Conservation (phyloP, 2,113 vertebrate genomes). For the Lampris megalopsis region DNA sequence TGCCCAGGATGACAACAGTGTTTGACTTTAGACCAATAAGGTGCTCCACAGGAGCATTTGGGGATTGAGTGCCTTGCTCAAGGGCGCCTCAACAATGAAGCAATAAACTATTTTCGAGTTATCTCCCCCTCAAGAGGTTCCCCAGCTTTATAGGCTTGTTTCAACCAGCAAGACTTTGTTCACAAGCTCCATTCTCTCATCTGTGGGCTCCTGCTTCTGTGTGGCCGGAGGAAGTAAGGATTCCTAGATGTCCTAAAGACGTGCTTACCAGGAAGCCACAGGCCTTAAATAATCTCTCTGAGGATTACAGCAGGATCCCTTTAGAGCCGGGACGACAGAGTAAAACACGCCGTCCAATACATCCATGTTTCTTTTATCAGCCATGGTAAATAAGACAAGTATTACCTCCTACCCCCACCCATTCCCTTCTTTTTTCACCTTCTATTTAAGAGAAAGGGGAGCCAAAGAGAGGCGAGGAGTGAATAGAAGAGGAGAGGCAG, state of each 20-base stretch:
- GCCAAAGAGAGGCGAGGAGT: not conserved
- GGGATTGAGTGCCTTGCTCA: no score
- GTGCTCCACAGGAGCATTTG: no score
- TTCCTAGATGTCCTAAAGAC: slow-evolving; percentile 44
- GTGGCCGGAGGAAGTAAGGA: not conserved
- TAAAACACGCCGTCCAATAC: slow-evolving; percentile 41
- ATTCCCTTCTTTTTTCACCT: not conserved
- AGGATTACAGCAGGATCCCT: slow-evolving; percentile 57
- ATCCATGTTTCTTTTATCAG: slow-evolving; percentile 49
- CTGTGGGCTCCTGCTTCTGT: not conserved
- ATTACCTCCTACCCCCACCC: not conserved
- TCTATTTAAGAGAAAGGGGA: slow-evolving; percentile 5
- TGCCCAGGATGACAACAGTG: no score
- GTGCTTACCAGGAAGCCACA: slow-evolving; percentile 48
- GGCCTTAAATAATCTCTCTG: slow-evolving; percentile 47
- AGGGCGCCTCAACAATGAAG: no score
- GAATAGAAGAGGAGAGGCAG: slow-evolving; percentile 39
- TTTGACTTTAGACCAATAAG: no score
- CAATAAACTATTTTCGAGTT: no score
- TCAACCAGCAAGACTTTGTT: no score
- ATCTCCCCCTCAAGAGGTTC: no score
- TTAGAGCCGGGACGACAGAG: slow-evolving; percentile 41
- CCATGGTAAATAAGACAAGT: slow-evolving; percentile 24
- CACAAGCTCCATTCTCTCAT: no score
- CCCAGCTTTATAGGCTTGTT: no score